Conservation (phyloP, 2,888 invertebrate species). For the Drosophila silvestris region DNA sequence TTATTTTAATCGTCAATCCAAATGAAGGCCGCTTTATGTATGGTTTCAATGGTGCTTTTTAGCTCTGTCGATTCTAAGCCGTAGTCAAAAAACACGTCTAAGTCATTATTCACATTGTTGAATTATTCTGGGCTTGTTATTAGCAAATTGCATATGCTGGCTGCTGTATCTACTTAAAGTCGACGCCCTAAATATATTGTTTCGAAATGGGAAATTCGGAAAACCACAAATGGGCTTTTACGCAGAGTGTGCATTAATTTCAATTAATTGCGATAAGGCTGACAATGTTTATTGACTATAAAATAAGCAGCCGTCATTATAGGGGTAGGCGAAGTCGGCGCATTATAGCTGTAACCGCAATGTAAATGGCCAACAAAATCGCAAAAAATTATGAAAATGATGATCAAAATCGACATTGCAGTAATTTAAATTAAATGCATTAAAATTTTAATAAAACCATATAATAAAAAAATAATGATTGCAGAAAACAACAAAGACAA, state of each 20-base stretch:
- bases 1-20: conserved; percentile 20
- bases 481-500: conserved; percentile 21
- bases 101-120: conserved; percentile 21
- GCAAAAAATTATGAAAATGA: conserved; percentile 56
- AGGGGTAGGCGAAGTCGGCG: neutral
- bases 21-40: neutral
- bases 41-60: neutral
- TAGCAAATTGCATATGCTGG: neutral
- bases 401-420: conserved; percentile 67
- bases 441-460: conserved; percentile 64
- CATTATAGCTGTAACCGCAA: conserved; percentile 45
- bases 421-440: conserved; percentile 78
- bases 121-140: conserved; percentile 10
- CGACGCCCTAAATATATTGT: neutral
- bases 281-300: conserved; percentile 74
- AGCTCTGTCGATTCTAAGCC: conserved; percentile 5
- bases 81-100: conserved; percentile 7
- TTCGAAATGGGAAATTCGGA: neutral
- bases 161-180: neutral
- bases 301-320: conserved; percentile 49
- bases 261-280: conserved; percentile 75
- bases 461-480: conserved; percentile 18
- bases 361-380: conserved; percentile 58
- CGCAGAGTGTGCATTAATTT: conserved; percentile 67
- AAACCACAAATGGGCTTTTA: conserved; percentile 56